These are phyloP conservation scores for Parapsyche elsis DNA, from an alignment of 1,140 invertebrate species.

Conservation along the genomic window DNA sequence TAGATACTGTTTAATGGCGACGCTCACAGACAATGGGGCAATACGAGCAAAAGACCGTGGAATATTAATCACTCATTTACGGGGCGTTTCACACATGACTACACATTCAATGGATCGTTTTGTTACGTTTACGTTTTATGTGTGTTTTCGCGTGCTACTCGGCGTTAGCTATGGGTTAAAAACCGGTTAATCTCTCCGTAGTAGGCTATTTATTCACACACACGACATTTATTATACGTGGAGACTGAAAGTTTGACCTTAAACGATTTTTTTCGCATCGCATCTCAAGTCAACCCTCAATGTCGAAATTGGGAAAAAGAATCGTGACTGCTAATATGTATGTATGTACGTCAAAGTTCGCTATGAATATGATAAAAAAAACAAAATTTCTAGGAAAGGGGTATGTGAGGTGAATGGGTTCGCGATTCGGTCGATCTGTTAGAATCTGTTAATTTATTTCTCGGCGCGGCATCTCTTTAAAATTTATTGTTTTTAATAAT, in stretches of 20 bases:
- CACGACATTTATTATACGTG: no score
- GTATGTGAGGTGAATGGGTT: no score
- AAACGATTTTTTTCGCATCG: no score
- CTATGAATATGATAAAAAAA: not conserved
- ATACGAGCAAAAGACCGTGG: not conserved
- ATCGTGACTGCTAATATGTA: no score
- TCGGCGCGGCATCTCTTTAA: constrained; percentile 45
- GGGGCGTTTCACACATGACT: constrained; percentile 18
- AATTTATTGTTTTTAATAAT: constrained; percentile 57
- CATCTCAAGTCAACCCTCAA: no score
- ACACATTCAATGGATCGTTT: constrained; percentile 18
- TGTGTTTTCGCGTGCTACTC: not conserved
- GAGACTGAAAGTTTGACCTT: no score
- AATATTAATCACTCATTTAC: constrained; percentile 19
- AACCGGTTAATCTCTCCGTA: not conserved
- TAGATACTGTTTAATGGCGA: constrained; percentile 22
- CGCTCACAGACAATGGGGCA: constrained; percentile 11
- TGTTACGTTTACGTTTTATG: not conserved
- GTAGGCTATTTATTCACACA: no score
- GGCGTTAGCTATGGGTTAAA: not conserved
- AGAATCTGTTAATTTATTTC: constrained; percentile 54
- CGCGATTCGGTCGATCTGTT: not conserved
- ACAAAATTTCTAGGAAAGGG: not conserved
- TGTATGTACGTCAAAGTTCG: not conserved
- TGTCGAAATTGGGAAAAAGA: no score